Conservation (phyloP, 2,888 invertebrate species). For the Cheilosia variabilis region DNA sequence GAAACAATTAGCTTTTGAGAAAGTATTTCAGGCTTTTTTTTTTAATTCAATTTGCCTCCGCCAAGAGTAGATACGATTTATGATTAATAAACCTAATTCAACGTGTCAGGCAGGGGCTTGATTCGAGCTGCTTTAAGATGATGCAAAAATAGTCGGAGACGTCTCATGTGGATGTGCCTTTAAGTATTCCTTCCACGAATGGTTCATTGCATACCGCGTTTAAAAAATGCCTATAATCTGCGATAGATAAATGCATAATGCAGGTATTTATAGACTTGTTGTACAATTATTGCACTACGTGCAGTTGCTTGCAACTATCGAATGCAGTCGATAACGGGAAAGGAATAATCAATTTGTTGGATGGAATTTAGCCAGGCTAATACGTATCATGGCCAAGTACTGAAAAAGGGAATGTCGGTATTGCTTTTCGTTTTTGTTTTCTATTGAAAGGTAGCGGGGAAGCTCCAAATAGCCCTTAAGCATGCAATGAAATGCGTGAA, state of each 20-base stretch:
- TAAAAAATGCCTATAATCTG: conserved; percentile 3
- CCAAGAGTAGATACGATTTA: conserved; percentile 37
- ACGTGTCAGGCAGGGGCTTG: conserved; percentile 47
- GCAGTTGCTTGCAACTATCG: neutral
- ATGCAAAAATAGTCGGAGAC: conserved; percentile 9
- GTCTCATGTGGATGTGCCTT: conserved; percentile 13
- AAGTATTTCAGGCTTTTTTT: conserved; percentile 28
- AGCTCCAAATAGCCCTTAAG: too few relatives aligned
- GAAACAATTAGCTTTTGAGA: conserved; percentile 8
- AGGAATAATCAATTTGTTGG: neutral
- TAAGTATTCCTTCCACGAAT: conserved; percentile 17
- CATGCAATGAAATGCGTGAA: too few relatives aligned
- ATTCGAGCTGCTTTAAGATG: conserved; percentile 1
- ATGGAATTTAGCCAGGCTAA: neutral
- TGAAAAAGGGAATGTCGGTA: too few relatives aligned
- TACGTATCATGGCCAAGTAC: neutral
- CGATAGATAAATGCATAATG: conserved; percentile 9
- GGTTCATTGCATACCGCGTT: neutral
- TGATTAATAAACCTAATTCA: conserved; percentile 49
- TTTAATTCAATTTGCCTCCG: neutral
- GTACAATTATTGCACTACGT: conserved; percentile 31
- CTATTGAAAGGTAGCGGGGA: too few relatives aligned
- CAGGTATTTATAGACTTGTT: conserved; percentile 12
- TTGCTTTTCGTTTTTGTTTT: too few relatives aligned
- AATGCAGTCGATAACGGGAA: neutral